Evolutionary conservation across 2,113 vertebrate genomes (phyloP).

Genomic region (pig (Sus scrofa)): T2T-Sscrofa CM000824.6:173653001-173653500

Average conservation of each 20-base stretch:
- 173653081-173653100: constrained; percentile 7
- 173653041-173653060: constrained; percentile 38
- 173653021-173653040: constrained; percentile 47
- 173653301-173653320: background rate
- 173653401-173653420: background rate
- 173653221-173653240: background rate
- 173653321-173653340: background rate
- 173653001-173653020: constrained; percentile 40
- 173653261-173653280: background rate
- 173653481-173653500: background rate
- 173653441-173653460: background rate
- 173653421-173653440: background rate
- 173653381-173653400: background rate
- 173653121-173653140: background rate
- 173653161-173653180: constrained; percentile 37
- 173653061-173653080: constrained; percentile 32
- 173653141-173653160: background rate
- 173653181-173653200: background rate
- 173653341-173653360: background rate
- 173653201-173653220: background rate
- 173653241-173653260: background rate
- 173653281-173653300: background rate
- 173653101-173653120: constrained; percentile 47
- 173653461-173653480: background rate
- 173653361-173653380: background rate